Conservation (phyloP, 2,888 invertebrate species). For the Cheilosia variabilis region DNA sequence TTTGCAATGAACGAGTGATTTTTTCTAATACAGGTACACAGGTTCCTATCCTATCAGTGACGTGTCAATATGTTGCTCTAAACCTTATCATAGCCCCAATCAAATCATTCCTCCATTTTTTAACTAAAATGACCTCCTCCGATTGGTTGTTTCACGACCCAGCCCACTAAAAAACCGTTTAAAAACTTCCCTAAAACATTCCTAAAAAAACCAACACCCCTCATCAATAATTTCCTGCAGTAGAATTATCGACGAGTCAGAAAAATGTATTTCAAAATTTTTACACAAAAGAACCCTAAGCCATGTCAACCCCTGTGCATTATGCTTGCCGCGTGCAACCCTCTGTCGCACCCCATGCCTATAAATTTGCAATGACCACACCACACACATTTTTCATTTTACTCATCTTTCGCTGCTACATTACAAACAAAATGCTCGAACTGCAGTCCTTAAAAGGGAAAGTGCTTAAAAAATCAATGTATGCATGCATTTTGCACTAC, state of each 20-base stretch:
- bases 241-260: slow-evolving; percentile 65
- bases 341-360: slow-evolving; percentile 56
- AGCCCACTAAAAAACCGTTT: slow-evolving; percentile 47
- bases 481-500: slow-evolving; percentile 41
- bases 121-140: not conserved
- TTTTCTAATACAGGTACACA: too few relatives aligned
- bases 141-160: slow-evolving; percentile 47
- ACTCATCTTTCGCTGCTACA: slow-evolving; percentile 20
- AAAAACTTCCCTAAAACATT: slow-evolving; percentile 69
- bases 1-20: too few relatives aligned
- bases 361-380: slow-evolving; percentile 59
- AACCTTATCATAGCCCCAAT: not conserved
- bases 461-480: slow-evolving; percentile 53
- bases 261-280: slow-evolving; percentile 57
- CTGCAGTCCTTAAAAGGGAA: slow-evolving; percentile 63
- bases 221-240: slow-evolving; percentile 24
- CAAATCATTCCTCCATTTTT: not conserved
- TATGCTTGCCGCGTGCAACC: slow-evolving; percentile 58
- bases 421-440: slow-evolving; percentile 68
- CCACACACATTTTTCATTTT: slow-evolving; percentile 28
- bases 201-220: slow-evolving; percentile 64
- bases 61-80: not conserved
- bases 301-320: slow-evolving; percentile 43
- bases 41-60: too few relatives aligned
- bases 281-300: slow-evolving; percentile 44